Evolutionary conservation across 2,113 vertebrate species (phyloP), one percentile per base, ranked within the genome.

Genomic region (Shinisaurus crocodilurus): DNA sequence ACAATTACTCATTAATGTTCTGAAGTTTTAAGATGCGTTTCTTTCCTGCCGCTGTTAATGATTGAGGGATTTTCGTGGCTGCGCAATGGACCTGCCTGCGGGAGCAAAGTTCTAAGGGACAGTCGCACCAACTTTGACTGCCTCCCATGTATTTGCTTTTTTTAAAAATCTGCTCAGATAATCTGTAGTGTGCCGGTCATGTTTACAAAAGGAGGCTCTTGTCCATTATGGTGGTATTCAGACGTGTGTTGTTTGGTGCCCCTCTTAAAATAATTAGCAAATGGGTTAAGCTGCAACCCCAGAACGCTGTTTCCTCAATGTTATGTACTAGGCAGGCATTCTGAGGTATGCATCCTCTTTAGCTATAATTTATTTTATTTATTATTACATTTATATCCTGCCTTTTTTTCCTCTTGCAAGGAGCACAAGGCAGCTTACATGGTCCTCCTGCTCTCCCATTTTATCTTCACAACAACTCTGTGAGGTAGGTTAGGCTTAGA

Each of bases 181-280:
- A 60, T 32, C 37, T 74, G 69, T 40, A 32, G 81, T 34, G 80
- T 74, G 74, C 48, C 37, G 34, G 88, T 45, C 29, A 34, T 83
- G 69, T 83, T 89, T 83, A 50, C 88, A 89, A 82, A 74, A 75
- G 80, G 50, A 63, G 67, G 10, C 20, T 69, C 20, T 75, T 89
- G 69, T 8, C 29, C 88, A 34, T 50, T 45, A 3, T 70, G 23
- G 34, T 34, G 37, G 3, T 70, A 3, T 27, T 32, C 27, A 27
- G 43, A 5, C 70, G 69, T 87, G n/a, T 16, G 60, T 29, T 72
- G 37, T 65, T 82, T 69, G 79, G 34, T 50, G 29, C 20, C 48
- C 10, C 1, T 72, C 12, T 29, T 25, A n/a, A 37, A 15, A 67
- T 67, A 6, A 60, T 10, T 10, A 79, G 7, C 9, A 43, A 45